Percentiles rank a stretch among this genome's conserved stretches.
These are phyloP conservation scores for Cepaea hortensis DNA, from an alignment of 2,888 invertebrate genomes.

Conservation along the genomic window DNA sequence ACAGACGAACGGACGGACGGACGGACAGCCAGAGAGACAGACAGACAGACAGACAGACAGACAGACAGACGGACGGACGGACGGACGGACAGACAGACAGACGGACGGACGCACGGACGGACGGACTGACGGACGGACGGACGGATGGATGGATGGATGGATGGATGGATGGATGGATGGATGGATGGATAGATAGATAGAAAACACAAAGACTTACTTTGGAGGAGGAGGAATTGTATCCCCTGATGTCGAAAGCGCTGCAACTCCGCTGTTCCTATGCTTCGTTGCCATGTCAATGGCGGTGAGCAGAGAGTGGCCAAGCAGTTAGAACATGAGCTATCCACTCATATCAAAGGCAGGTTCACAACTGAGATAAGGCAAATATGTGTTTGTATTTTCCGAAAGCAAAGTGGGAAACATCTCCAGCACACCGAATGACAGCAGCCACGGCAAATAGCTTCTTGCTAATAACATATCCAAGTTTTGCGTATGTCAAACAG, in stretches of 20 bases:
- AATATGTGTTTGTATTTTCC: too few species aligned
- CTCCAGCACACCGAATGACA: too few species aligned
- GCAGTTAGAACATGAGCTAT: too few species aligned
- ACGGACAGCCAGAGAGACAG: neutral
- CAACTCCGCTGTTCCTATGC: constrained; percentile 67
- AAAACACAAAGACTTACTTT: constrained; percentile 60
- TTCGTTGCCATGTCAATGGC: neutral
- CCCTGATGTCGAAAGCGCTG: constrained; percentile 59
- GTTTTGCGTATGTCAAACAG: too few species aligned
- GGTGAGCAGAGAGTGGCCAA: neutral
- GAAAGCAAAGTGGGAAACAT: too few species aligned
- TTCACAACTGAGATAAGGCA: too few species aligned
- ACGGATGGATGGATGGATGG: neutral
- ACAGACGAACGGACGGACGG: neutral
- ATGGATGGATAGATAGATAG: too few species aligned
- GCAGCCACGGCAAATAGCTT: too few species aligned
- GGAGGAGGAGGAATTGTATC: constrained; percentile 71
- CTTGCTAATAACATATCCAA: too few species aligned
- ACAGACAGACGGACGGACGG: neutral
- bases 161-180: neutral
- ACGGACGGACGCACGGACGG: neutral
- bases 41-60: neutral
- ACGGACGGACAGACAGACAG: neutral
- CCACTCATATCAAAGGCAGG: too few species aligned
- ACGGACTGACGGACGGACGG: neutral